Evolutionary conservation across 2,113 vertebrate genomes (phyloP).

Genomic region (Leptobrachium leishanense): DNA sequence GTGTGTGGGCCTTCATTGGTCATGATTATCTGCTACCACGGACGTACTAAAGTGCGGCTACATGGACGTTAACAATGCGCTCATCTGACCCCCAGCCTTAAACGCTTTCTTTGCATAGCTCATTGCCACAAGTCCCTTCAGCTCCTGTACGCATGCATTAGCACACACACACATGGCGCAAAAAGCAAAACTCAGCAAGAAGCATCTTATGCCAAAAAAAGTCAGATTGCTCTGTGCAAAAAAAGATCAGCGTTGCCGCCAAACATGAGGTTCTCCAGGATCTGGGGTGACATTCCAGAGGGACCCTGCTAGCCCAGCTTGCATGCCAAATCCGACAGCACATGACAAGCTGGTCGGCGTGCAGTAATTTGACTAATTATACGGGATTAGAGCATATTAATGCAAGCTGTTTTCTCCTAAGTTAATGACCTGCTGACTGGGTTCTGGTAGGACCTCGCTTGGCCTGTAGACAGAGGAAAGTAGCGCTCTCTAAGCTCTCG

Average conservation of each 20-base stretch:
- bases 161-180: no score
- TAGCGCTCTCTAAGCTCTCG: conserved; percentile 78
- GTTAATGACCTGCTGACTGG: conserved; percentile 89
- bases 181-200: no score
- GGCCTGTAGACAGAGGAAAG: conserved; percentile 78
- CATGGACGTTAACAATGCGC: no score
- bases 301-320: conserved; percentile 75
- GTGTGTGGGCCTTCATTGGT: no score
- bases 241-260: conserved; percentile 62
- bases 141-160: no score
- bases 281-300: conserved; percentile 80
- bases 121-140: no score
- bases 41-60: no score
- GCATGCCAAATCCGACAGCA: conserved; percentile 92
- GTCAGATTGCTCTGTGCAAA: conserved; percentile 58
- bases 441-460: conserved; percentile 72
- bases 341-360: conserved; percentile 90
- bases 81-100: no score
- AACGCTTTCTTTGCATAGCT: no score
- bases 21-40: no score
- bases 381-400: conserved; percentile 98
- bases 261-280: conserved; percentile 67
- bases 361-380: conserved; percentile 99
- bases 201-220: conserved; percentile 51
- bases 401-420: conserved; percentile 98